A percentile compares a stretch with the other conserved stretches of the same genome.
phyloP scores from a whole-genome alignment of 2,797 vertebrate genomes.

The Megalops cyprinoides region DNA sequence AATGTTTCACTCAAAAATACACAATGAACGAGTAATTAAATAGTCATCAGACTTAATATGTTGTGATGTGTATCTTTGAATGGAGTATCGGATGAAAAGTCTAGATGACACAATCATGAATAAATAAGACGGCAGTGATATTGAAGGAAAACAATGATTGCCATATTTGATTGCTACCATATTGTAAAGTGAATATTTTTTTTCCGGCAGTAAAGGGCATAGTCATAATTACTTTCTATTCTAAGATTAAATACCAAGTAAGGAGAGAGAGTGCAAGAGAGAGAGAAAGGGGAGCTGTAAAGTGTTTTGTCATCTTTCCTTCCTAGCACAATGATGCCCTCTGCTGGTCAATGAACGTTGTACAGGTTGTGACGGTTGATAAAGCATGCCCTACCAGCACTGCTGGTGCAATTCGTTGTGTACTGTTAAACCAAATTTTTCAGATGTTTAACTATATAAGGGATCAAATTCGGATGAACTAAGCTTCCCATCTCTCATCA shows the following conservation, averaged over 20 bases:
- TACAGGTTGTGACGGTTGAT: neutral
- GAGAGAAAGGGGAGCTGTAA: neutral
- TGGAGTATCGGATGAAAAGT: neutral
- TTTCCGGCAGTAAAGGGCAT: neutral
- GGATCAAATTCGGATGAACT: neutral
- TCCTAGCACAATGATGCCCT: constrained; percentile 14
- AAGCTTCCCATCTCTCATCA: neutral
- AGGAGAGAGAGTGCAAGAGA: neutral
- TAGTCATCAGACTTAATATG: neutral
- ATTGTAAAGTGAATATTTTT: neutral
- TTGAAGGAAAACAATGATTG: neutral
- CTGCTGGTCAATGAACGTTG: neutral
- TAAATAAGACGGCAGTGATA: neutral
- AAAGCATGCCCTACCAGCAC: neutral
- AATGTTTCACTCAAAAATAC: neutral
- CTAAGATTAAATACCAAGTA: neutral
- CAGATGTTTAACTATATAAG: neutral
- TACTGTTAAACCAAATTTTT: neutral
- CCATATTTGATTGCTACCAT: neutral
- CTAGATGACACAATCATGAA: neutral
- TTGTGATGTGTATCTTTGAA: neutral
- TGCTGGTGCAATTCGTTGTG: neutral
- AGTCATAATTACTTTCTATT: neutral
- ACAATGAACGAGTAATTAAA: neutral
- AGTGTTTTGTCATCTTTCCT: neutral